Evolutionary conservation across 23 tunicate genomes (phyloP), one percentile per base, ranked within the genome.

Genomic region (Botrylloides violaceus): DNA sequence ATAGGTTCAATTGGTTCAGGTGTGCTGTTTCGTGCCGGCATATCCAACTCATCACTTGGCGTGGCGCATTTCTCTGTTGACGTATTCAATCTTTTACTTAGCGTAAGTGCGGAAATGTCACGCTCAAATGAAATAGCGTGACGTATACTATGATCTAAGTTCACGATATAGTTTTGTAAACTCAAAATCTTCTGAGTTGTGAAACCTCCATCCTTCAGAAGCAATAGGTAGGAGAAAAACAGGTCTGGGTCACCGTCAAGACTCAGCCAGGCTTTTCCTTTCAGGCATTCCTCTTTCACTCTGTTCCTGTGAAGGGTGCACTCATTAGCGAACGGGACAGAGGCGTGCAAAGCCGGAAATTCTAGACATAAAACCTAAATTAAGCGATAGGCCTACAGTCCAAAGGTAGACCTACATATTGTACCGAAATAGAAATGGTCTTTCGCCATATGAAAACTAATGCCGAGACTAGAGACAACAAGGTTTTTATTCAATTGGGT

Each of bases 91-190:
- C n/a, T n/a, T n/a, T n/a, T n/a, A n/a, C n/a, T n/a, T n/a, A n/a
- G n/a, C n/a, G n/a, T n/a, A n/a, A n/a, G n/a, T n/a, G n/a, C n/a
- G n/a, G n/a, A n/a, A n/a, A n/a, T 43, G 25, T 61, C 83, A 0
- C 96, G 60, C 28, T 78, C 77, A 43, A 70, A 58, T 34, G 82
- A 71, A 31, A 86, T 80, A 1, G 59, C 55, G n/a, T 65, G 72
- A 4, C 81, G 73, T 50, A 86, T 34, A 64, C 85, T 80, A 1
- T 66, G 72, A 38, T 86, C 94, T 5, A 86, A 71, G 73, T 86
- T 86, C 58, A 86, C 80, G 29, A 85, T 80, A 58, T 68, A 86
- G 62, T 66, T 86, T 32, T 74, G 30, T 31, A 86, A 61, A 4
- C n/a, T 1, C 37, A 21, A 19, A 20, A 68, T 68, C 29, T 2